phyloP scores from a whole-genome alignment of 2,113 vertebrate genomes.

The Nematolebias whitei region DNA sequence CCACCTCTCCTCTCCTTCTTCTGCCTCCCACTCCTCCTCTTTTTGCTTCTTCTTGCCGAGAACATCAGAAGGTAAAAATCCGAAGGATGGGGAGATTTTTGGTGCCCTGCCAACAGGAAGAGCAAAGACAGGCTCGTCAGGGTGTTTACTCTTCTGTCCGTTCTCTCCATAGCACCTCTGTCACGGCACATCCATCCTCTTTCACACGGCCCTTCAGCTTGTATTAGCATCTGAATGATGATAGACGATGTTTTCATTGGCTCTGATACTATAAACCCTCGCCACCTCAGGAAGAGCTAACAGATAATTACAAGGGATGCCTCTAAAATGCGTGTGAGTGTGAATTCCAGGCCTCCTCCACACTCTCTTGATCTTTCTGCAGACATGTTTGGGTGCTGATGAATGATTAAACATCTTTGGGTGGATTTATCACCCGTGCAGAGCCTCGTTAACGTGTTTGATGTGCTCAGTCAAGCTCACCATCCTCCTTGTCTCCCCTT shows the following conservation, averaged over 20 bases:
- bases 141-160: slow-evolving; percentile 48
- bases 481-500: slow-evolving; percentile 1
- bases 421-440: slow-evolving; percentile 28
- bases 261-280: slow-evolving; percentile 39
- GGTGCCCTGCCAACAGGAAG: slow-evolving; percentile 30
- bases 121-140: slow-evolving; percentile 37
- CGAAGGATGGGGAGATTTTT: slow-evolving; percentile 35
- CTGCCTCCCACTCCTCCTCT: slow-evolving; percentile 28
- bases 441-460: slow-evolving; percentile 45
- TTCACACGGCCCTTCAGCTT: slow-evolving; percentile 42
- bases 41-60: slow-evolving; percentile 17
- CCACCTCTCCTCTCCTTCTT: slow-evolving; percentile 30
- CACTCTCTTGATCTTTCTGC: slow-evolving; percentile 32
- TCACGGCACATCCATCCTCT: slow-evolving; percentile 52
- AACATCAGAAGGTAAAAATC: slow-evolving; percentile 38
- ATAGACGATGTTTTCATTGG: slow-evolving; percentile 56
- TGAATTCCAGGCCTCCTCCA: slow-evolving; percentile 21
- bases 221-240: slow-evolving; percentile 54
- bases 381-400: slow-evolving; percentile 29
- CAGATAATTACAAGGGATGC: slow-evolving; percentile 29
- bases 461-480: slow-evolving; percentile 25
- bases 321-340: slow-evolving; percentile 22
- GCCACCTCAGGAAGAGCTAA: slow-evolving; percentile 26
- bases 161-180: slow-evolving; percentile 50
- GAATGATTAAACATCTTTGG: slow-evolving; percentile 42